A percentile compares a stretch with the other conserved stretches of the same genome.
Evolutionary conservation across 2,113 vertebrate genomes (phyloP).

Genomic region (Lophotis ruficrista): DNA sequence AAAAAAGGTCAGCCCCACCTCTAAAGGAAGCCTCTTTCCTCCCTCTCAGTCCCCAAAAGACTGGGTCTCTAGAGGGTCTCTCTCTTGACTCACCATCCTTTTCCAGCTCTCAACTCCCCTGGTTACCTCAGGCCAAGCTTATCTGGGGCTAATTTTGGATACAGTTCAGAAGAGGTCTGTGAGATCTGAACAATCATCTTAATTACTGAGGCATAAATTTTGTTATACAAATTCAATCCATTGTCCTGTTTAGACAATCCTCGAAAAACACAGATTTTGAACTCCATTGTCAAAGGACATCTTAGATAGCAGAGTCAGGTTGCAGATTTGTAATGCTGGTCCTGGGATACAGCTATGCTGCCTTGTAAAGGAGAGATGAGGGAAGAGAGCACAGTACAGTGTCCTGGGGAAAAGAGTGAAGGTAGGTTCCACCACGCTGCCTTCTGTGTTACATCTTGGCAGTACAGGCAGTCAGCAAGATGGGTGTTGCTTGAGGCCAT

Average conservation of each 20-base stretch:
- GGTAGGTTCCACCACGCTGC: background rate
- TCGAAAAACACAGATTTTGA: background rate
- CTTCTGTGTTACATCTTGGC: background rate
- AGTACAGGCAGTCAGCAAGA: background rate
- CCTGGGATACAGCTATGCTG: background rate
- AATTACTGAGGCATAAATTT: background rate
- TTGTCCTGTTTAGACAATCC: background rate
- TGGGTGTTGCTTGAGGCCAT: background rate
- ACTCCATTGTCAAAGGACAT: background rate
- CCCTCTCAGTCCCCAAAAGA: background rate
- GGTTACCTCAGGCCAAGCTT: background rate
- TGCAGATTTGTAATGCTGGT: background rate
- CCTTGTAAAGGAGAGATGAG: background rate
- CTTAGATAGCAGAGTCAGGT: background rate
- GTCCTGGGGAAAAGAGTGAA: background rate
- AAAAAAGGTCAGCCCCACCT: background rate
- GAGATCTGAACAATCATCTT: background rate
- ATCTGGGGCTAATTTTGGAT: background rate
- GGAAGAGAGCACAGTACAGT: background rate
- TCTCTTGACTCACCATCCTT: background rate
- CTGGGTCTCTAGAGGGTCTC: background rate
- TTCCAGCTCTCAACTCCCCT: background rate
- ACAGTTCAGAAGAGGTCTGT: background rate
- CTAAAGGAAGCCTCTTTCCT: background rate
- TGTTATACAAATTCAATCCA: background rate